Percentiles rank a stretch among this genome's conserved stretches.
Conservation (phyloP, 1,140 invertebrate species). For the Drosophila asahinai region DNA sequence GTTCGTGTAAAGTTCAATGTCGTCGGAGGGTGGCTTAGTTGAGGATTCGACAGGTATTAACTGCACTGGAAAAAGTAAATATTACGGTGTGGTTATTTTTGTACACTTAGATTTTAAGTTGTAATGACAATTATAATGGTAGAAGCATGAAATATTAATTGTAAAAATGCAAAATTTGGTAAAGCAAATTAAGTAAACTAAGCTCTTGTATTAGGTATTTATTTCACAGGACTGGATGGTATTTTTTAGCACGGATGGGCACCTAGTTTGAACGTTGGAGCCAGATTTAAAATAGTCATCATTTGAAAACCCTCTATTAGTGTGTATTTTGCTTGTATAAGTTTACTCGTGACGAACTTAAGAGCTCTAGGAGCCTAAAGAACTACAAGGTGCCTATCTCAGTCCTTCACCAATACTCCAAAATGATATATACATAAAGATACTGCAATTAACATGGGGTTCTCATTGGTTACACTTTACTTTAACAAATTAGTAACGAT, state of each 20-base stretch:
- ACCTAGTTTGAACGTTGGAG: background rate
- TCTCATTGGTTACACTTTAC: conserved; percentile 1
- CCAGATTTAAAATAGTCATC: too few relatives aligned
- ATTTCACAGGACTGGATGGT: background rate
- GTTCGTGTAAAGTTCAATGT: background rate
- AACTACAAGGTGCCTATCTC: too few relatives aligned
- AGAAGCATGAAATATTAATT: too few relatives aligned
- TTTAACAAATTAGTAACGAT: conserved; percentile 26
- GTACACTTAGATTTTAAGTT: background rate
- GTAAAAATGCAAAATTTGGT: too few relatives aligned
- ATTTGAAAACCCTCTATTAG: too few relatives aligned
- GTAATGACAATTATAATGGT: too few relatives aligned
- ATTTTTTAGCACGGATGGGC: background rate
- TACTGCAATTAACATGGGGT: background rate
- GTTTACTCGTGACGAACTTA: too few relatives aligned
- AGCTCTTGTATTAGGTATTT: background rate
- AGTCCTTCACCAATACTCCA: too few relatives aligned
- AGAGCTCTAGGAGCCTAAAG: too few relatives aligned
- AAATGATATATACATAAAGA: background rate
- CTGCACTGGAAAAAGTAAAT: background rate
- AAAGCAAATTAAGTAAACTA: background rate
- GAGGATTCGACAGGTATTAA: background rate
- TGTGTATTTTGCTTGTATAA: too few relatives aligned
- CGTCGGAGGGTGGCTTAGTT: background rate
- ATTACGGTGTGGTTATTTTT: too few relatives aligned